phyloP scores from a whole-genome alignment of 2,113 vertebrate species.

The Oncorhynchus clarkii region DNA sequence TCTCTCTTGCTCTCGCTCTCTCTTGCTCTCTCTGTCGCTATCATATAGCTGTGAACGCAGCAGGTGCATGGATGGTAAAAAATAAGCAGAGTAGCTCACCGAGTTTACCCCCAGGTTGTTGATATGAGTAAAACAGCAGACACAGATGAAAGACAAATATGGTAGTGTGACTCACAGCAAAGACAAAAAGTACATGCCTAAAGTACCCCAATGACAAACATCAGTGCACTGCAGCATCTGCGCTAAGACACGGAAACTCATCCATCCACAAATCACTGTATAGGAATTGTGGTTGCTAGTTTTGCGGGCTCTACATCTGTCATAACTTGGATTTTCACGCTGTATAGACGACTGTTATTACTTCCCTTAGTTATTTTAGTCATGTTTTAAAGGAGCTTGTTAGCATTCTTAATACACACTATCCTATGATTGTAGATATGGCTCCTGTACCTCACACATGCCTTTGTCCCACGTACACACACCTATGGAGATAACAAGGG shows the following conservation, averaged over 20 bases:
- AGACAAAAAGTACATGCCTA: background rate
- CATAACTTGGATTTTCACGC: background rate
- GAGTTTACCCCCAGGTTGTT: background rate
- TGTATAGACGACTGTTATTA: background rate
- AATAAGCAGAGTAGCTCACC: background rate
- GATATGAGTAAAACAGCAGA: background rate
- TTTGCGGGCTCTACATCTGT: background rate
- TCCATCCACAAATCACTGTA: background rate
- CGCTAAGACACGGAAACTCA: background rate
- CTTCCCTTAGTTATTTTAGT: background rate
- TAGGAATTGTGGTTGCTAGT: background rate
- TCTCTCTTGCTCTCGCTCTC: too few species aligned
- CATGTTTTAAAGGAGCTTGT: background rate
- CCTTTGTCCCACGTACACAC: slow-evolving; percentile 2
- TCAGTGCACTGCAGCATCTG: background rate
- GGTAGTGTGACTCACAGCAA: background rate
- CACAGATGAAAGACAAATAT: background rate
- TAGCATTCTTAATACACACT: background rate
- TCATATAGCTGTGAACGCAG: background rate
- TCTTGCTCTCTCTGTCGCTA: too few species aligned
- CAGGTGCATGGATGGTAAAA: background rate
- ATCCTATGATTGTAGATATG: too few species aligned
- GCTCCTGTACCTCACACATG: background rate
- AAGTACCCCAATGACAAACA: background rate
- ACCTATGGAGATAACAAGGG: background rate